Evolutionary conservation across 2,797 vertebrate species (phyloP).

Genomic region (Cuniculus paca): DNA sequence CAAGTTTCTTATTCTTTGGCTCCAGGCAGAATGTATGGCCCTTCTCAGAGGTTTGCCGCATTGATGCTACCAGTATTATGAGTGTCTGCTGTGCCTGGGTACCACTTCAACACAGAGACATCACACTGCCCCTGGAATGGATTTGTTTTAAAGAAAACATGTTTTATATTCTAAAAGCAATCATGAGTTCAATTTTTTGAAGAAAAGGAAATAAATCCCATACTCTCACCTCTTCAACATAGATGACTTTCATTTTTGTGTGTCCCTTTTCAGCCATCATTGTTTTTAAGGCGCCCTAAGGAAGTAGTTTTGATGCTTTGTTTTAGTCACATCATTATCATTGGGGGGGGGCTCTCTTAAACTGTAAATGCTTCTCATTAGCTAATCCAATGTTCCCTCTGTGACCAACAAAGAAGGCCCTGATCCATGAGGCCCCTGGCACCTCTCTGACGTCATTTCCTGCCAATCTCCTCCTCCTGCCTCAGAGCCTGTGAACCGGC

Average conservation of each 20-base stretch:
- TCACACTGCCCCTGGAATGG: too few relatives aligned
- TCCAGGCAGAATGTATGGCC: neutral
- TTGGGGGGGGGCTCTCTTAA: neutral
- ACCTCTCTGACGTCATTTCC: neutral
- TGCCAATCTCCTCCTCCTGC: neutral
- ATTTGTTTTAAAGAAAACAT: neutral
- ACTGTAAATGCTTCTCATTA: neutral
- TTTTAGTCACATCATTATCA: neutral
- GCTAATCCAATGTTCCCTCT: neutral
- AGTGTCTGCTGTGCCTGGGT: neutral
- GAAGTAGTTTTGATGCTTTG: neutral
- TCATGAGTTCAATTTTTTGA: neutral
- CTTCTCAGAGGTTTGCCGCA: neutral
- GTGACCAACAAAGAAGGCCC: neutral
- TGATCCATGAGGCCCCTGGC: neutral
- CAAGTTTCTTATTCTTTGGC: neutral
- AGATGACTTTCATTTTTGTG: neutral
- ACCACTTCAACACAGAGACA: neutral
- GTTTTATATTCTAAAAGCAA: neutral
- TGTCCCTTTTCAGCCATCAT: neutral
- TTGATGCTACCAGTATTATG: neutral
- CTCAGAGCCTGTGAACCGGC: neutral
- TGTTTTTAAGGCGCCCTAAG: neutral
- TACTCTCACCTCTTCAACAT: neutral
- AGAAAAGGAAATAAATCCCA: neutral